A percentile compares a stretch with the other conserved stretches of the same genome.
Evolutionary conservation across 2,113 vertebrate genomes (phyloP).

Genomic region (Tympanuchus pallidicinctus): DNA sequence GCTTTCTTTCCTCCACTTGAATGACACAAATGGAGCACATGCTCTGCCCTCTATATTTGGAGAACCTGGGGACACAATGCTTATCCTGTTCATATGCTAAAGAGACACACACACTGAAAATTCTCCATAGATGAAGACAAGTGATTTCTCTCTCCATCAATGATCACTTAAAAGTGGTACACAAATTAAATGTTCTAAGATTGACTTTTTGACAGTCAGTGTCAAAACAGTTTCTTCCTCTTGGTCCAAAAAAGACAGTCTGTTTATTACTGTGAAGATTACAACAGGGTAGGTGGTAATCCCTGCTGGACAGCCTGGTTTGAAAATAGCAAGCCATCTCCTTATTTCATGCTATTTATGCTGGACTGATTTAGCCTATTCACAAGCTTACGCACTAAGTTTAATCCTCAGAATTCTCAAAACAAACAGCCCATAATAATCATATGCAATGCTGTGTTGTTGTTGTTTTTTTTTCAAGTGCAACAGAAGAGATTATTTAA

Average conservation of each 20-base stretch:
- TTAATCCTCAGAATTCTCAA: conserved; percentile 58
- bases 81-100: neutral
- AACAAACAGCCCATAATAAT: conserved; percentile 16
- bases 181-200: neutral
- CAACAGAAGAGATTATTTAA: conserved; percentile 1
- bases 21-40: neutral
- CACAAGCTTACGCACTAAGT: conserved; percentile 6
- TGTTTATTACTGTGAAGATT: neutral
- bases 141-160: neutral
- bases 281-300: conserved; percentile 33
- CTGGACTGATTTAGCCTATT: conserved; percentile 30
- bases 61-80: neutral
- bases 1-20: neutral
- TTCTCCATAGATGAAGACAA: neutral
- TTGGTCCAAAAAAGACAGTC: conserved; percentile 3
- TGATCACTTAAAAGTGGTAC: neutral
- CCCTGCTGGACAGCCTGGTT: conserved; percentile 27
- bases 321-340: conserved; percentile 41
- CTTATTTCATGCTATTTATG: conserved; percentile 45
- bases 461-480: neutral
- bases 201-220: neutral
- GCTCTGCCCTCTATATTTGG: neutral
- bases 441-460: neutral
- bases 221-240: neutral
- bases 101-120: neutral